These are phyloP conservation scores for Hylyphantes graminicola DNA, from an alignment of 1,140 invertebrate species.

Conservation along the genomic window DNA sequence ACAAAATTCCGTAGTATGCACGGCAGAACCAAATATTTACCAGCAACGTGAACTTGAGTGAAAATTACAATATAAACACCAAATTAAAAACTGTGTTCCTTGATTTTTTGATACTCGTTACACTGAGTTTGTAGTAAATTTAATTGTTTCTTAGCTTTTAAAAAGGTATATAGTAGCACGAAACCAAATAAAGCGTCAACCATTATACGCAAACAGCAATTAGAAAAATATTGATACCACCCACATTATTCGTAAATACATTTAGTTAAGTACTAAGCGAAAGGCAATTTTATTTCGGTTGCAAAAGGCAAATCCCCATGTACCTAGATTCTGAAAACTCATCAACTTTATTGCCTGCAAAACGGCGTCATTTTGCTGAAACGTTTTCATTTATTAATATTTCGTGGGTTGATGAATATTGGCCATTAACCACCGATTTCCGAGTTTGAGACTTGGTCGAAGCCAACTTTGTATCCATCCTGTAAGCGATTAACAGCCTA, in stretches of 20 bases:
- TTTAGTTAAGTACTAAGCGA: constrained; percentile 52
- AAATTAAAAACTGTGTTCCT: no score
- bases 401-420: constrained; percentile 49
- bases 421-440: constrained; percentile 49
- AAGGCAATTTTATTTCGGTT: constrained; percentile 43
- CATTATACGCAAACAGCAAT: background rate
- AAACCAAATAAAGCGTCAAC: no score
- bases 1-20: no score
- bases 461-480: no score
- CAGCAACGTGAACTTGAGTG: no score
- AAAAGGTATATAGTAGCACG: no score
- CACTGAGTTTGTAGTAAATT: no score
- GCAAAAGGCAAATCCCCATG: constrained; percentile 1
- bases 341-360: constrained; percentile 57
- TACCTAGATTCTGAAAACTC: constrained; percentile 39
- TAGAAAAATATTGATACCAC: constrained; percentile 43
- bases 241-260: constrained; percentile 48
- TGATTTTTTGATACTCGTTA: no score
- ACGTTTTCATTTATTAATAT: constrained; percentile 56
- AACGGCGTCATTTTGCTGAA: constrained; percentile 50
- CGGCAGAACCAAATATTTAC: no score
- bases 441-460: constrained; percentile 11
- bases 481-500: no score
- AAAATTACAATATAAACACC: no score
- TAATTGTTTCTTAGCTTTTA: no score